phyloP scores from a whole-genome alignment of 2,797 vertebrate species.

The Sciaenops ocellatus region DNA sequence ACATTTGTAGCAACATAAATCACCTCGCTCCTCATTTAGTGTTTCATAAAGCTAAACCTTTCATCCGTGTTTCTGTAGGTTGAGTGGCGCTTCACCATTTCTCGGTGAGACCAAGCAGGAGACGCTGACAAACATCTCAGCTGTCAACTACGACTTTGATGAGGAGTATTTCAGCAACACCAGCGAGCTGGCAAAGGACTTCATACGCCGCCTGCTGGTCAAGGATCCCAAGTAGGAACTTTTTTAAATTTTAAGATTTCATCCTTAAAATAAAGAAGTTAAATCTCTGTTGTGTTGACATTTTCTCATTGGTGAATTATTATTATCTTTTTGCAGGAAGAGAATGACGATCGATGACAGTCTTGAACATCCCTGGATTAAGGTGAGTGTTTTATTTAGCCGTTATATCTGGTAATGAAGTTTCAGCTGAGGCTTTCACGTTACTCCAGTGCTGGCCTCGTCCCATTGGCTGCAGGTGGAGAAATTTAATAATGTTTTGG shows the following conservation, averaged over 20 bases:
- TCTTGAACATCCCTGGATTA: constrained; percentile 97
- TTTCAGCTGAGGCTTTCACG: neutral
- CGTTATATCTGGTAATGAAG: neutral
- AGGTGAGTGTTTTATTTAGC: constrained; percentile 83
- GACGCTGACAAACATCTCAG: constrained; percentile 97
- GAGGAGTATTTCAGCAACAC: constrained; percentile 98
- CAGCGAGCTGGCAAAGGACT: constrained; percentile 98
- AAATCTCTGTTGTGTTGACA: neutral
- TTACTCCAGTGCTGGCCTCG: neutral
- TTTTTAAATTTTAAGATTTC: neutral
- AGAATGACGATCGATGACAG: constrained; percentile 97
- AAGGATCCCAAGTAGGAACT: constrained; percentile 95
- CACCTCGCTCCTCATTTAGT: neutral
- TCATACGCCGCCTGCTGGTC: constrained; percentile 95
- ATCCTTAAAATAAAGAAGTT: neutral
- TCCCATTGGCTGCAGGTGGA: too few relatives aligned
- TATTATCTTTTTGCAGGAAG: constrained; percentile 84
- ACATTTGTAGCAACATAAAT: constrained; percentile 3
- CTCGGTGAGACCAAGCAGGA: constrained; percentile 98
- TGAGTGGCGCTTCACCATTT: constrained; percentile 96
- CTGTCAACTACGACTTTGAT: constrained; percentile 96
- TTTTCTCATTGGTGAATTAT: constrained; percentile 23
- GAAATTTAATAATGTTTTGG: neutral
- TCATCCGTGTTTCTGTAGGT: constrained; percentile 71
- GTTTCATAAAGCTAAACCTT: constrained; percentile 15